Percentiles rank a stretch among this genome's conserved stretches.
These are phyloP conservation scores for Denticeps clupeoides DNA, from an alignment of 2,797 vertebrate genomes.

Conservation along the genomic window DNA sequence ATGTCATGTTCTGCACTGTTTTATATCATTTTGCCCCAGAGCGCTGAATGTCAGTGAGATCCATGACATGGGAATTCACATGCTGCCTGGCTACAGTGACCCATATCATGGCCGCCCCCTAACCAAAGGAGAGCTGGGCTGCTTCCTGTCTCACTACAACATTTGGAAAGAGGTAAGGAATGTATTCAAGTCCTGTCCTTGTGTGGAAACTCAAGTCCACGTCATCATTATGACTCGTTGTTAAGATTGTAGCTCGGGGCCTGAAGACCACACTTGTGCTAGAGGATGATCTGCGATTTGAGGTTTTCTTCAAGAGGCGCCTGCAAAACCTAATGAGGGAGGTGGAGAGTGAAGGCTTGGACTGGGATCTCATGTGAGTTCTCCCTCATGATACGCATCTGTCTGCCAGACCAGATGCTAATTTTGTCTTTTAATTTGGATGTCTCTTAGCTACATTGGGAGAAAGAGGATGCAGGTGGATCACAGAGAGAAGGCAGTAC, in stretches of 20 bases:
- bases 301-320: conserved; percentile 84
- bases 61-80: conserved; percentile 69
- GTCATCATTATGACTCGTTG: neutral
- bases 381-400: neutral
- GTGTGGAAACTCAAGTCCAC: neutral
- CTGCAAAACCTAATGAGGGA: conserved; percentile 76
- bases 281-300: conserved; percentile 86
- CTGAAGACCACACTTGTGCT: conserved; percentile 69
- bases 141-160: conserved; percentile 85
- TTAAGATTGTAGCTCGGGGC: conserved; percentile 61
- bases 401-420: neutral
- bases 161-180: conserved; percentile 79
- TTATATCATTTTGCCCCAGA: conserved; percentile 48
- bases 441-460: conserved; percentile 77
- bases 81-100: conserved; percentile 84
- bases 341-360: conserved; percentile 58
- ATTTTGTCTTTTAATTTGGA: too few species aligned
- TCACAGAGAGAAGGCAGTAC: conserved; percentile 73
- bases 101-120: conserved; percentile 82
- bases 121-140: conserved; percentile 85
- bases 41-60: conserved; percentile 77
- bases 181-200: conserved; percentile 1
- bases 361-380: conserved; percentile 86
- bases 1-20: too few species aligned
- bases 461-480: conserved; percentile 90